Evolutionary conservation across 2,888 invertebrate genomes (phyloP).

Genomic region (Drosophila trichaetosa): DNA sequence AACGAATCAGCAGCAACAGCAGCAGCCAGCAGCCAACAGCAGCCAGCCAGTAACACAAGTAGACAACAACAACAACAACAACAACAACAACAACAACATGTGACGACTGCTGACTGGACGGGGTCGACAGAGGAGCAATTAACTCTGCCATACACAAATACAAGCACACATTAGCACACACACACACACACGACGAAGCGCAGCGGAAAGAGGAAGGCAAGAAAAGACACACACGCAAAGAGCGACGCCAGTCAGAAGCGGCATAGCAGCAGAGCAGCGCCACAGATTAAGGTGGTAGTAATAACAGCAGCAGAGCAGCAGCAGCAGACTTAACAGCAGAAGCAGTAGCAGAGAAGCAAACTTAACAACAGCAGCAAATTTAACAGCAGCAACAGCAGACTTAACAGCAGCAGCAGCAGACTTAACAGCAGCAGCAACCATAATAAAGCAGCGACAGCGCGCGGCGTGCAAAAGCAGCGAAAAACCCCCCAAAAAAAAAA

Average conservation of each 20-base stretch:
- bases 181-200: background rate
- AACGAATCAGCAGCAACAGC: slow-evolving; percentile 57
- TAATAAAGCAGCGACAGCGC: slow-evolving; percentile 10
- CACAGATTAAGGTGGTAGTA: slow-evolving; percentile 19
- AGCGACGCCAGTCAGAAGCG: slow-evolving; percentile 7
- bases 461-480: slow-evolving; percentile 17
- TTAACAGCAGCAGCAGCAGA: slow-evolving; percentile 3
- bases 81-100: background rate
- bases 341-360: slow-evolving; percentile 3
- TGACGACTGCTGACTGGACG: slow-evolving; percentile 10
- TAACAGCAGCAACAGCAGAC: slow-evolving; percentile 7
- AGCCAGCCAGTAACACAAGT: slow-evolving; percentile 58
- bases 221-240: slow-evolving; percentile 29
- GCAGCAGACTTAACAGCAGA: slow-evolving; percentile 7
- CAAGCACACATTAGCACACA: slow-evolving; percentile 6
- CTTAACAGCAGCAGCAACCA: slow-evolving; percentile 9
- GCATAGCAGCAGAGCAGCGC: slow-evolving; percentile 17
- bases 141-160: slow-evolving; percentile 6
- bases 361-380: background rate
- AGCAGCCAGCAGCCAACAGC: slow-evolving; percentile 24
- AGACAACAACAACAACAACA: background rate
- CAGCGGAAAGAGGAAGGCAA: background rate
- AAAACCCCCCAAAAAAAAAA: slow-evolving; percentile 14
- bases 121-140: slow-evolving; percentile 21
- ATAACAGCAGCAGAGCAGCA: slow-evolving; percentile 1